These are phyloP conservation scores for Sylvilagus floridanus DNA, from an alignment of 2,797 vertebrate species.

Conservation along the genomic window DNA sequence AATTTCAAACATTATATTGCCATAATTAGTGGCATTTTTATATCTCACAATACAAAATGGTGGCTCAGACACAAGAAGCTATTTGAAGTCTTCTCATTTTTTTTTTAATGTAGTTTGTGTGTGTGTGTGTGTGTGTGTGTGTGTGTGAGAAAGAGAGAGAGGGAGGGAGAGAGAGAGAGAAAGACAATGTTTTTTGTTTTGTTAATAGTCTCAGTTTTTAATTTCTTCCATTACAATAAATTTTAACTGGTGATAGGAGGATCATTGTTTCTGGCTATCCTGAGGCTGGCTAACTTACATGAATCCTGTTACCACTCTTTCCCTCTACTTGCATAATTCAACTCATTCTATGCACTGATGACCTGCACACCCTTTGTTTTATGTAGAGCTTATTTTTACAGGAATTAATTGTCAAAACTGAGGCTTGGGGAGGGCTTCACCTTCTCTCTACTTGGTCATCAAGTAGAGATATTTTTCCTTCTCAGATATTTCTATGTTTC, in stretches of 20 bases:
- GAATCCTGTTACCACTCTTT: neutral
- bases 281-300: neutral
- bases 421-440: neutral
- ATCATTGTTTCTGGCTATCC: neutral
- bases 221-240: neutral
- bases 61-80: neutral
- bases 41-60: neutral
- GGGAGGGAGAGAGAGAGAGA: neutral
- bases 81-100: neutral
- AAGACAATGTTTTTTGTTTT: neutral
- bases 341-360: neutral
- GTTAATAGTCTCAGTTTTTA: neutral
- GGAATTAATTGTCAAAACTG: neutral
- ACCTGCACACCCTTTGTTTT: neutral
- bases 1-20: neutral
- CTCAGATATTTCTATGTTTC: neutral
- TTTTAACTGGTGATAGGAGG: neutral
- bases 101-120: neutral
- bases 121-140: neutral
- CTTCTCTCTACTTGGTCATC: neutral
- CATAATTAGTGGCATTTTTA: neutral
- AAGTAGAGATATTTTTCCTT: neutral
- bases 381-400: neutral
- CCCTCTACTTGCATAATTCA: neutral
- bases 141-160: neutral